A percentile compares a stretch with the other conserved stretches of the same genome.
Conservation (phyloP, 2,113 vertebrate species). For the Saccopteryx bilineata region DNA sequence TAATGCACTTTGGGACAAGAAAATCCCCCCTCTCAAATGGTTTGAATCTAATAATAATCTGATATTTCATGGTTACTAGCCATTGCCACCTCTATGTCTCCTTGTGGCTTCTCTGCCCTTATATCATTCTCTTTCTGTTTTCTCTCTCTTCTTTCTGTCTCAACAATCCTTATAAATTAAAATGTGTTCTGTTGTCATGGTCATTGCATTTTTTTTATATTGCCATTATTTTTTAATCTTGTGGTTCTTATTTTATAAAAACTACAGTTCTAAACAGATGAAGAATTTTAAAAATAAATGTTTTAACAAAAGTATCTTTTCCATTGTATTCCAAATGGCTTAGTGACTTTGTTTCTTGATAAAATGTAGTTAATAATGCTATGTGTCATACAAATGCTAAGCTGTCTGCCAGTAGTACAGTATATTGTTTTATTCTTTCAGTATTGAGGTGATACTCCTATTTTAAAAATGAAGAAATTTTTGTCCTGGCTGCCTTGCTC, state of each 20-base stretch:
- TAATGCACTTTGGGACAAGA: not conserved
- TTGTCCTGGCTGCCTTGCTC: no score
- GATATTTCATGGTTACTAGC: not conserved
- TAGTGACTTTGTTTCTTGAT: not conserved
- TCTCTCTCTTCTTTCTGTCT: not conserved
- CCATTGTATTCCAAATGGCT: not conserved
- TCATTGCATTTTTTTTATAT: not conserved
- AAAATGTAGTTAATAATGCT: not conserved
- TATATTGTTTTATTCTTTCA: not conserved
- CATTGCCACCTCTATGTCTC: not conserved
- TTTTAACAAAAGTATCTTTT: not conserved
- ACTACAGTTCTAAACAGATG: not conserved
- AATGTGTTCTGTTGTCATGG: not conserved
- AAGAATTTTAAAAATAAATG: not conserved
- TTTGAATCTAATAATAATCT: not conserved
- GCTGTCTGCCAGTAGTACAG: not conserved
- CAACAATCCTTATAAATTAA: not conserved
- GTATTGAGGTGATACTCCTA: not conserved
- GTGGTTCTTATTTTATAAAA: not conserved
- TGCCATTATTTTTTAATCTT: not conserved
- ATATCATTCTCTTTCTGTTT: not conserved
- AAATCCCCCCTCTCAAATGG: not conserved
- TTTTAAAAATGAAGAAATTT: slow-evolving; percentile 21
- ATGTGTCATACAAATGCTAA: not conserved
- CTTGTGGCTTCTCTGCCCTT: not conserved